Base-by-base conservation (phyloP, 2,113 vertebrate species). In the Dipodomys merriami region DNA sequence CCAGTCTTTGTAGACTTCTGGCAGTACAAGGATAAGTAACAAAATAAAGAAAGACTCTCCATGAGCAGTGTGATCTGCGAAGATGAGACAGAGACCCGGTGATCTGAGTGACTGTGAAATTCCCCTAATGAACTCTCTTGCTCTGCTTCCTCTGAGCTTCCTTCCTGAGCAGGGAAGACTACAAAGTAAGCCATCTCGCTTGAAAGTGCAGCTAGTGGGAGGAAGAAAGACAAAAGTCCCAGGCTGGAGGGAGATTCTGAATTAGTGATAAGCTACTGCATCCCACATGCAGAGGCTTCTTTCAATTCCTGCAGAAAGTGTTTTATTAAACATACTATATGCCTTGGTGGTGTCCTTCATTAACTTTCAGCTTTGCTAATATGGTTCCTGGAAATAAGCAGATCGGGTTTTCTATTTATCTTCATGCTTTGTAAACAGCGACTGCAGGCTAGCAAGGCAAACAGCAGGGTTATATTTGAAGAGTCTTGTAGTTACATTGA, bases 71-170 rank as follows among this genome's bases (percentile, higher is more conserved):
- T 91, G 95, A 95, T 93, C 93, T 91, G 91, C 0, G 1, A 97
- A 95, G 96, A 96, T 95, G 93, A 97, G 95, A 96, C 91, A 44
- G 93, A 91, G 82, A 60, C 68, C 71, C 89, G 62, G 88, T 74
- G 89, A 96, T 95, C 84, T 65, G 87, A 94, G 82, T 30, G 93
- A 68, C 95, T 96, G 60, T 68, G 91, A 94, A 95, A 95, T 80
- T 80, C 80, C 76, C 79, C 94, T 97, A 96, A 97, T 96, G 96
- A 97, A 96, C 93, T 95, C 95, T 92, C 90, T n/a, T 1, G 39
- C 80, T 91, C 78, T 3, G 1, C 62, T 86, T 91, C 88, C 82
- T 88, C 94, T 57, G 78, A 29, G 90, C 82, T 69, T 60, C 33
- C 93, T 74, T 94, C 78, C 91, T 60, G 87, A 91, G 94, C 78